Evolutionary conservation across 2,797 vertebrate species (phyloP).

Genomic region (Neosilurus mollespiculum): DNA sequence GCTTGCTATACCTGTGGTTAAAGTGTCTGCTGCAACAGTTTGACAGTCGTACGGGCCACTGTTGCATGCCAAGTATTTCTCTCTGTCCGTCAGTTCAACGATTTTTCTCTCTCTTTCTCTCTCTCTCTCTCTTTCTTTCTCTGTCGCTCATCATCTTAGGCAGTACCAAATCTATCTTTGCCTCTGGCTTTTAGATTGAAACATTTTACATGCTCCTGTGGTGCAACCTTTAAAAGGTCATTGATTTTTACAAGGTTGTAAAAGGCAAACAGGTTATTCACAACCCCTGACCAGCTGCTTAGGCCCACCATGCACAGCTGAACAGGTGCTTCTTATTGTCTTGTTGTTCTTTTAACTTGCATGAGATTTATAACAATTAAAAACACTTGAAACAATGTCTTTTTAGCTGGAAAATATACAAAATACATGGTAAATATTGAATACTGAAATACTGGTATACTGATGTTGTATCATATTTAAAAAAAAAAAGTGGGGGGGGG

Average conservation of each 20-base stretch:
- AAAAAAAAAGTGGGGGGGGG: no score
- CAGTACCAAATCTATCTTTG: constrained; percentile 16
- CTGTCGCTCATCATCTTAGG: constrained; percentile 33
- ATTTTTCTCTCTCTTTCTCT: constrained; percentile 12
- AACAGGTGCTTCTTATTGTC: constrained; percentile 14
- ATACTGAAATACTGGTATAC: no score
- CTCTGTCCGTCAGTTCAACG: constrained; percentile 13
- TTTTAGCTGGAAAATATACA: no score
- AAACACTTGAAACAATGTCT: no score
- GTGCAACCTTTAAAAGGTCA: constrained; percentile 60
- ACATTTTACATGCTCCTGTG: constrained; percentile 61
- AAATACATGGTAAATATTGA: no score
- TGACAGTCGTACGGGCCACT: not conserved
- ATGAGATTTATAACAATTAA: no score
- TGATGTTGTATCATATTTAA: no score
- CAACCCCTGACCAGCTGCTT: constrained; percentile 49
- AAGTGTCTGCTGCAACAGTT: constrained; percentile 17
- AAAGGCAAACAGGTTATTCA: constrained; percentile 56
- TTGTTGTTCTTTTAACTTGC: not conserved
- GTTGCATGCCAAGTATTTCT: constrained; percentile 3
- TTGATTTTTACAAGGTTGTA: constrained; percentile 69
- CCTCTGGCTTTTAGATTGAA: constrained; percentile 57
- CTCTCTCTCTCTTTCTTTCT: not conserved
- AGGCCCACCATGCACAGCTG: not conserved
- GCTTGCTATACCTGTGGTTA: not conserved